phyloP scores from a whole-genome alignment of 2,797 vertebrate species.

The Graptemys geographica region DNA sequence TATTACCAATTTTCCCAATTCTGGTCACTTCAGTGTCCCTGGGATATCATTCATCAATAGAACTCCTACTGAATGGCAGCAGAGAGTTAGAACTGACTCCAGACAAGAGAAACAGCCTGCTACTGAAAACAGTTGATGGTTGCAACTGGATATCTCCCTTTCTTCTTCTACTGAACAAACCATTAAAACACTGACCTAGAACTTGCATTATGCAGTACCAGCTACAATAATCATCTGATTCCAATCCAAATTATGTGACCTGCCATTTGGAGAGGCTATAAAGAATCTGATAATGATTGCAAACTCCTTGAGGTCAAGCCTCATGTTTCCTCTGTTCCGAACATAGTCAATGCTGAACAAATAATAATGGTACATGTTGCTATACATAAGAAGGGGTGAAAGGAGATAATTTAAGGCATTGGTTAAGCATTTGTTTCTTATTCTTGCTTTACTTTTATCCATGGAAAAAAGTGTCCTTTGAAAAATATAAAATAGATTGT shows the following conservation, averaged over 20 bases:
- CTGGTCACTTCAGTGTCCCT: neutral
- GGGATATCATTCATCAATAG: neutral
- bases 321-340: neutral
- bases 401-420: neutral
- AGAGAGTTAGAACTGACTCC: neutral
- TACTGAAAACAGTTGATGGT: neutral
- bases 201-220: neutral
- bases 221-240: rapidly evolving
- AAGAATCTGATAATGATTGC: neutral
- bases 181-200: neutral
- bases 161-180: neutral
- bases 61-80: neutral
- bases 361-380: neutral
- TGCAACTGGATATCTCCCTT: neutral
- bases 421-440: neutral
- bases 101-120: neutral
- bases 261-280: neutral
- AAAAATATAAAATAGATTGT: neutral
- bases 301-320: neutral
- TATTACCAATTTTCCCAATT: neutral
- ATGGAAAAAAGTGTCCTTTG: neutral
- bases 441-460: neutral
- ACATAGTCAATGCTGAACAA: neutral
- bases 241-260: neutral
- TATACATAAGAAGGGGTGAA: neutral